phyloP scores from a whole-genome alignment of 1,140 invertebrate species.

The Caerostris darwini region DNA sequence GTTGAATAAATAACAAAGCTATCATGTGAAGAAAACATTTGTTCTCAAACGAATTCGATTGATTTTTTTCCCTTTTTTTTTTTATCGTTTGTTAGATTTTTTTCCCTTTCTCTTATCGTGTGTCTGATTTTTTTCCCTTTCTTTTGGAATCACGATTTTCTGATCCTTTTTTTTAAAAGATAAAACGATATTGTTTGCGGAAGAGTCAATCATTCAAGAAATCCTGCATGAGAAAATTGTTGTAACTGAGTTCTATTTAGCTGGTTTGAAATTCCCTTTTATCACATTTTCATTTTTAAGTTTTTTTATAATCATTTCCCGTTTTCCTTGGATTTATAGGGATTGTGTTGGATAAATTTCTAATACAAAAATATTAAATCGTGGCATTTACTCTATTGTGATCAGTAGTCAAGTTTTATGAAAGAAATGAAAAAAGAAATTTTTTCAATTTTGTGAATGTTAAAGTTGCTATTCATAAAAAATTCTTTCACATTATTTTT shows the following conservation, averaged over 20 bases:
- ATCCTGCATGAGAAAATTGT: constrained; percentile 3
- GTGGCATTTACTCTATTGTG: too few relatives aligned
- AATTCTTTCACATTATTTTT: too few relatives aligned
- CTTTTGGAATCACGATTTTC: neutral
- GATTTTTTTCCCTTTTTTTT: neutral
- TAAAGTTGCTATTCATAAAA: too few relatives aligned
- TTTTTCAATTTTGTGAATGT: too few relatives aligned
- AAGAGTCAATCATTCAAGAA: neutral
- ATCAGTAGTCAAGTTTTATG: too few relatives aligned
- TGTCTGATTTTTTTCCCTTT: neutral
- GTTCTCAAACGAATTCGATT: constrained; percentile 4
- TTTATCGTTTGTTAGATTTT: neutral
- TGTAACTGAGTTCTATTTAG: neutral
- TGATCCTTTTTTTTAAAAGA: neutral
- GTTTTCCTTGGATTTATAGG: too few relatives aligned
- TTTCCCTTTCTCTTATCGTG: neutral
- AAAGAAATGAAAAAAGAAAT: too few relatives aligned
- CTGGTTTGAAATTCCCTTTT: too few relatives aligned
- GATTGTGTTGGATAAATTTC: too few relatives aligned
- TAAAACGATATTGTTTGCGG: constrained; percentile 15
- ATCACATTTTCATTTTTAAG: too few relatives aligned
- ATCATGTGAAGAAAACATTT: constrained; percentile 18
- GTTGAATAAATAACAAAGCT: constrained; percentile 21
- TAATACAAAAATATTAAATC: too few relatives aligned
- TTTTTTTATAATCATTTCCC: too few relatives aligned